These are phyloP conservation scores for Athripsodes cinereus DNA, from an alignment of 2,888 invertebrate genomes.

Conservation along the genomic window DNA sequence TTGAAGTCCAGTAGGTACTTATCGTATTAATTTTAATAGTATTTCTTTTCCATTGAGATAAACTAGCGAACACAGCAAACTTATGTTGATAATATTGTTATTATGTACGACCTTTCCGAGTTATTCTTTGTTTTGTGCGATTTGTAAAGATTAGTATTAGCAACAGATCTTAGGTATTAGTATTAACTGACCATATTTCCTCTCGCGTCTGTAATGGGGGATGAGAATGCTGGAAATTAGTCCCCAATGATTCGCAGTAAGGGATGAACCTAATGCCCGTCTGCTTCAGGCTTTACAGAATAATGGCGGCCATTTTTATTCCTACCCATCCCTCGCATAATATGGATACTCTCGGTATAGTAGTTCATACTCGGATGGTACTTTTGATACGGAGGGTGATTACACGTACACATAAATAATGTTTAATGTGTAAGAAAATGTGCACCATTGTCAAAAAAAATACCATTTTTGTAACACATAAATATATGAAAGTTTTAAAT, in stretches of 20 bases:
- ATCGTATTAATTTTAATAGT: no score
- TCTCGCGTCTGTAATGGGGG: constrained; percentile 8
- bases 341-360: neutral
- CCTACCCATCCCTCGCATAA: constrained; percentile 4
- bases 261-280: constrained; percentile 19
- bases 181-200: constrained; percentile 12
- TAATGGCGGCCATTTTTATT: constrained; percentile 22
- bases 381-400: neutral
- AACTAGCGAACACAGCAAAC: no score
- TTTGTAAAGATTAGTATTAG: no score
- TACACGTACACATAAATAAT: constrained; percentile 7
- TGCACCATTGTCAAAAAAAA: no score
- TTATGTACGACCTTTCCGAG: no score
- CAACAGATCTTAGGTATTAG: no score
- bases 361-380: neutral
- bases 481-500: no score
- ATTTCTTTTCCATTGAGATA: no score
- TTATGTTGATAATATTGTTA: no score
- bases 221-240: constrained; percentile 13
- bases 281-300: constrained; percentile 16
- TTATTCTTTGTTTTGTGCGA: no score
- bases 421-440: constrained; percentile 6
- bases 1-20: no score
- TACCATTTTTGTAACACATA: no score
- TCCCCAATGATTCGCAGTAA: constrained; percentile 17